These are phyloP conservation scores for Epicauta chinensis DNA, from an alignment of 1,140 invertebrate genomes.

Conservation along the genomic window DNA sequence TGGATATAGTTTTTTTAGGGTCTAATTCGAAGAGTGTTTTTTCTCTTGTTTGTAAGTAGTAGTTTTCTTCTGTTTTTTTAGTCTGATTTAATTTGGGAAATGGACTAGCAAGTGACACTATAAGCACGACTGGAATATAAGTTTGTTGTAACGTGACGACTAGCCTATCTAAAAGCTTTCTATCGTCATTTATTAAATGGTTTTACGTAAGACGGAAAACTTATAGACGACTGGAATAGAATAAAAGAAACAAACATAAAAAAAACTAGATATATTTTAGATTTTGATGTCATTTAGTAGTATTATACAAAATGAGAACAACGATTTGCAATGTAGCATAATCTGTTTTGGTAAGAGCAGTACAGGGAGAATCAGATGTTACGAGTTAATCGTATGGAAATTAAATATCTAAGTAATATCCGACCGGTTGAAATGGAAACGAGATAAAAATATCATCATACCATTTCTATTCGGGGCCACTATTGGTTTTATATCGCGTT, in stretches of 20 bases:
- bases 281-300: constrained; percentile 2
- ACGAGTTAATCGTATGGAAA: constrained; percentile 33
- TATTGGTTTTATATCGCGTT: constrained; percentile 20
- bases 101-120: constrained; percentile 36
- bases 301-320: constrained; percentile 12
- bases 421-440: constrained; percentile 32
- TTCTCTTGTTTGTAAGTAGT: no score
- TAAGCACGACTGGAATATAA: constrained; percentile 14
- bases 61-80: constrained; percentile 24
- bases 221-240: not conserved
- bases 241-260: constrained; percentile 4
- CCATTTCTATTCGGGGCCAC: constrained; percentile 23
- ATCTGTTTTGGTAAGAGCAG: constrained; percentile 12
- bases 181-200: constrained; percentile 17
- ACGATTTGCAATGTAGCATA: constrained; percentile 15
- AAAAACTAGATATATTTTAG: not conserved
- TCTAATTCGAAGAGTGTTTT: no score
- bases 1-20: no score
- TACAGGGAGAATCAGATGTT: constrained; percentile 28
- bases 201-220: constrained; percentile 10
- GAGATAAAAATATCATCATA: constrained; percentile 30
- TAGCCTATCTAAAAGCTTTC: constrained; percentile 32
- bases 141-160: constrained; percentile 23
- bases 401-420: constrained; percentile 34
- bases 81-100: constrained; percentile 38